These are phyloP conservation scores for Adineta ricciae DNA, from an alignment of 2,888 invertebrate species.

Conservation along the genomic window DNA sequence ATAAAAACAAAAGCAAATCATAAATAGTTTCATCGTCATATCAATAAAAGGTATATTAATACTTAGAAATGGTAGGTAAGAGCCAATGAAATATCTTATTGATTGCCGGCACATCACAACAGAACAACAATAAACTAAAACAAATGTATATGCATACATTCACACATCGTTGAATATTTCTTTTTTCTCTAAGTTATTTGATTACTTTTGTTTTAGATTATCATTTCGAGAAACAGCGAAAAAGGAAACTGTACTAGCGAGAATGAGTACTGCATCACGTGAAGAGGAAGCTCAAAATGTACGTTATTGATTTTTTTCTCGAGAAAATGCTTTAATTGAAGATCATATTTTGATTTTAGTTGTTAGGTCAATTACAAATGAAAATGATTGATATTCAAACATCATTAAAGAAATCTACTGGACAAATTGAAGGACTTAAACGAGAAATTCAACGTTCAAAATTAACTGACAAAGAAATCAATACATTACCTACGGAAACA, in stretches of 20 bases:
- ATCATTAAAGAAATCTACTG: neutral
- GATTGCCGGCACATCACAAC: neutral
- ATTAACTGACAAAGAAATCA: constrained; percentile 60
- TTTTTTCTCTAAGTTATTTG: neutral
- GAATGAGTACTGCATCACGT: neutral
- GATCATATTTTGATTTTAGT: neutral
- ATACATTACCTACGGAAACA: constrained; percentile 58
- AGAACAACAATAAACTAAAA: constrained; percentile 2
- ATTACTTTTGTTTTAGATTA: neutral
- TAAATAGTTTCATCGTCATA: neutral
- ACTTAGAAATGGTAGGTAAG: neutral
- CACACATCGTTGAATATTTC: neutral
- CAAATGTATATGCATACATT: neutral
- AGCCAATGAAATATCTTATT: neutral
- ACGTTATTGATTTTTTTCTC: neutral
- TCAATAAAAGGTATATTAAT: neutral
- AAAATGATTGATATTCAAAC: constrained; percentile 17
- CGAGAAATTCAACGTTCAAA: constrained; percentile 62
- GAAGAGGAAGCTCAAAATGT: constrained; percentile 20
- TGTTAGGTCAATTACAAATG: constrained; percentile 17
- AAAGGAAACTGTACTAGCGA: neutral
- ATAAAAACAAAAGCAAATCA: neutral
- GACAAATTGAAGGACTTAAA: constrained; percentile 55
- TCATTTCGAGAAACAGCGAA: neutral
- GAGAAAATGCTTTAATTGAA: no score